Evolutionary conservation across 1,140 invertebrate species (phyloP), one percentile per base, ranked within the genome.

Genomic region (Muscidifurax raptorellus): DNA sequence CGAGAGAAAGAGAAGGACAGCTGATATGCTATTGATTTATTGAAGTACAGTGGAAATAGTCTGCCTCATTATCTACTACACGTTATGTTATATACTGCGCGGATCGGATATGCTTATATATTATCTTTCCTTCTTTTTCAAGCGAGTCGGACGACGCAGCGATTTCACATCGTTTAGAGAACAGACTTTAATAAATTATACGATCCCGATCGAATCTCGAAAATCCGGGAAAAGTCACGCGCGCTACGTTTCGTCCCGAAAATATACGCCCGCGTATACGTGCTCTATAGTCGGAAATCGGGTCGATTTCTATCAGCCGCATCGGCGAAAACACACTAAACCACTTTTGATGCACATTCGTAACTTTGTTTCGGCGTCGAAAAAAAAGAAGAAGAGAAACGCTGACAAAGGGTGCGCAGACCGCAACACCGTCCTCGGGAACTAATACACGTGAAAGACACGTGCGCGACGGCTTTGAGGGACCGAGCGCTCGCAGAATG

Each of bases 1-100:
- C 83, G 83, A 77, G 83, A 81, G 72, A 64, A 71, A 85, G 82
- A 88, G 83, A 83, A 83, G 66, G 80, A 66, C 12, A 59, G 80
- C 18, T 18, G 1, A 18, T 47, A 59, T 64, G 10, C 4, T 64
- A 82, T 74, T 82, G 69, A 82, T 82, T 82, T 64, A 72, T 72
- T 32, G 7, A 32, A 75, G 71, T 40, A 27, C 22, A 47, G 67
- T 66, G 66, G 44, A 83, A 80, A 25, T 66, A 28, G 0, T 36
- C 64, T 47, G 9, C n/a, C 9, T 25, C 18, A 18, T 71, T 36
- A 74, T 22, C 22, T 66, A 25, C 6, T 72, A 28, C 32, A 12
- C 18, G 27, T 40, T 71, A 71, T 84, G 69, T 83, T 87, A 4
- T 36, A 36, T 25, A n/a, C 27, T 28, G n/a, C 25, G 13, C 25